Conservation (phyloP, 2,888 invertebrate genomes). For the Drosophila prostipennis region DNA sequence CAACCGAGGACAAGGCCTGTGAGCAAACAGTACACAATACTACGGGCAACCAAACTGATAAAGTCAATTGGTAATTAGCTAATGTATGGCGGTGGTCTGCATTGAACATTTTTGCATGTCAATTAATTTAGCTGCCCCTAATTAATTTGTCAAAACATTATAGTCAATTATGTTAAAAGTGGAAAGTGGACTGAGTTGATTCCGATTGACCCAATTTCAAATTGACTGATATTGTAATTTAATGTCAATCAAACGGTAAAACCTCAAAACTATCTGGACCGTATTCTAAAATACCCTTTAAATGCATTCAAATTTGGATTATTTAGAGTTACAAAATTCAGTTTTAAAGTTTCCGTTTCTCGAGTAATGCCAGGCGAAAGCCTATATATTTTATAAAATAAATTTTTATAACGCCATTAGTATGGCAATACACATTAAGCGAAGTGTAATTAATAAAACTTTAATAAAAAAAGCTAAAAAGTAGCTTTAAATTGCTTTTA, state of each 20-base stretch:
- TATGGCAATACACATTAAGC: no score
- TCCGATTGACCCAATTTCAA: not conserved
- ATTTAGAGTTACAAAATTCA: no score
- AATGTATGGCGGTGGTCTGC: slow-evolving; percentile 44
- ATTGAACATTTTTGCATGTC: slow-evolving; percentile 48
- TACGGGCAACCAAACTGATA: slow-evolving; percentile 53
- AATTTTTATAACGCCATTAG: no score
- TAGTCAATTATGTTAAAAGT: slow-evolving; percentile 15
- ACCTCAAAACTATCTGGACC: not conserved
- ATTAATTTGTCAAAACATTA: slow-evolving; percentile 35
- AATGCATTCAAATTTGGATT: not conserved
- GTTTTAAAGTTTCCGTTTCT: no score
- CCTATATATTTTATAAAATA: not conserved
- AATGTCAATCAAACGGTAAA: not conserved
- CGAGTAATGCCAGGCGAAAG: no score
- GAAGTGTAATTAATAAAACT: no score
- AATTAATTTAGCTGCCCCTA: slow-evolving; percentile 50
- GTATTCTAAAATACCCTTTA: not conserved
- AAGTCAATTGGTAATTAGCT: slow-evolving; percentile 71
- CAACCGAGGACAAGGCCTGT: slow-evolving; percentile 2
- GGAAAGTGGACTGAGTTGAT: not conserved
- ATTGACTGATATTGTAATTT: not conserved
- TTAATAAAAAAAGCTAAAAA: no score
- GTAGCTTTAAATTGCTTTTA: no score
- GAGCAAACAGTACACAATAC: slow-evolving; percentile 21